These are phyloP conservation scores for Drepana falcataria DNA, from an alignment of 2,888 invertebrate species.

Conservation along the genomic window DNA sequence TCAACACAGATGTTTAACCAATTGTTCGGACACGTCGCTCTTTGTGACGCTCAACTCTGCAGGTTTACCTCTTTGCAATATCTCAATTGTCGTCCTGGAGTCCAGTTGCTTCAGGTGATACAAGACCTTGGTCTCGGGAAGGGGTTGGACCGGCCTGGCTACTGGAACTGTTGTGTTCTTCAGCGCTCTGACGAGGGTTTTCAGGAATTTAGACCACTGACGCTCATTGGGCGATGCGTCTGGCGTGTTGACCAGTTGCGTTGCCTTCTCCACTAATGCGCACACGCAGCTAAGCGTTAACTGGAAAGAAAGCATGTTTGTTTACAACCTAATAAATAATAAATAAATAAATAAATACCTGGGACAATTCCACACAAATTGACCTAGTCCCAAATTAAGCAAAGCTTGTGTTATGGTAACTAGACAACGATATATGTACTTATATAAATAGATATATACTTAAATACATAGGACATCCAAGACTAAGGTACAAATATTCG, in stretches of 20 bases:
- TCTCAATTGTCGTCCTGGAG: slow-evolving; percentile 60
- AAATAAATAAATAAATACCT: background rate
- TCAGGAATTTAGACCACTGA: slow-evolving; percentile 77
- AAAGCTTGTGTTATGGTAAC: too few relatives aligned
- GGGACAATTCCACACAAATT: slow-evolving; percentile 8
- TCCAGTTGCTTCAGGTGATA: slow-evolving; percentile 57
- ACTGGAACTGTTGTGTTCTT: slow-evolving; percentile 50
- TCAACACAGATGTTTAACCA: slow-evolving; percentile 64
- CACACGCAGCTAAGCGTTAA: slow-evolving; percentile 62
- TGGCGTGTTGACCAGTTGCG: slow-evolving; percentile 49
- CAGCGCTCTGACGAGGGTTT: slow-evolving; percentile 66
- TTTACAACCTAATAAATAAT: background rate
- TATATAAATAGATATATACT: too few relatives aligned
- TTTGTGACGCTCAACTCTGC: slow-evolving; percentile 62
- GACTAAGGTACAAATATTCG: too few relatives aligned
- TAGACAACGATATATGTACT: too few relatives aligned
- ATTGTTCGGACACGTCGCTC: slow-evolving; percentile 49
- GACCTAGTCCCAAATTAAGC: too few relatives aligned
- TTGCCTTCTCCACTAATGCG: slow-evolving; percentile 55
- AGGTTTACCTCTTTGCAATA: slow-evolving; percentile 57
- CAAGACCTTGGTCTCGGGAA: slow-evolving; percentile 39
- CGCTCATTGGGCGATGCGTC: slow-evolving; percentile 65
- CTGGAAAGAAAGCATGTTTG: slow-evolving; percentile 30
- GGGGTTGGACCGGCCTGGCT: slow-evolving; percentile 42
- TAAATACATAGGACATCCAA: too few relatives aligned